Percentiles rank a stretch among this genome's conserved stretches.
These are phyloP conservation scores for Melinaea menophilus DNA, from an alignment of 2,888 invertebrate species.

Conservation along the genomic window DNA sequence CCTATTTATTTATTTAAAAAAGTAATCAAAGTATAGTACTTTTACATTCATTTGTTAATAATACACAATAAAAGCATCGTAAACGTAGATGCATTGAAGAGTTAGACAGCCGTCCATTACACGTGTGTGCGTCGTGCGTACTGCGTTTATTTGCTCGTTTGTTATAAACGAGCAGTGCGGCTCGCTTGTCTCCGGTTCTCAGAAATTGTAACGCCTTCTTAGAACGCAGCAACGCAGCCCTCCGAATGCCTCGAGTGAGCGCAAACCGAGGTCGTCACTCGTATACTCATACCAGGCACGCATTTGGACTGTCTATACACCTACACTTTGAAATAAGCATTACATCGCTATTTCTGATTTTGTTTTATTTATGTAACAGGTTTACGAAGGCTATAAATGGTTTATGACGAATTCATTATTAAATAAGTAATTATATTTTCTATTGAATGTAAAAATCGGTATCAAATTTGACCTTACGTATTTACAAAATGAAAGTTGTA, in stretches of 20 bases:
- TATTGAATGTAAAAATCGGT: neutral
- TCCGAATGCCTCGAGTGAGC: conserved; percentile 63
- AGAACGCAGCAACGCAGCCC: conserved; percentile 69
- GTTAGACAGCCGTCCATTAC: conserved; percentile 32
- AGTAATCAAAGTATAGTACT: no score
- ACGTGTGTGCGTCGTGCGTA: conserved; percentile 58
- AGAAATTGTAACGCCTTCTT: conserved; percentile 78
- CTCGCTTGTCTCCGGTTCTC: conserved; percentile 73
- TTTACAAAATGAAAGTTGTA: conserved; percentile 9
- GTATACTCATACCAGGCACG: conserved; percentile 52
- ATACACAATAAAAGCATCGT: conserved; percentile 4
- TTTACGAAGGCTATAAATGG: neutral
- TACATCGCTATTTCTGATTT: conserved; percentile 34
- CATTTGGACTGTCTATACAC: conserved; percentile 49
- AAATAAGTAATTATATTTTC: neutral
- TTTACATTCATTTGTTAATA: conserved; percentile 2
- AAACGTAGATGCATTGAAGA: conserved; percentile 11
- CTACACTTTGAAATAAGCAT: conserved; percentile 42
- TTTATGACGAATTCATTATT: neutral
- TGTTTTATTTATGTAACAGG: neutral
- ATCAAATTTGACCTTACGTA: conserved; percentile 4
- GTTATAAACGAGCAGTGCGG: conserved; percentile 62
- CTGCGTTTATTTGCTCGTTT: conserved; percentile 65
- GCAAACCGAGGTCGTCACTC: conserved; percentile 69
- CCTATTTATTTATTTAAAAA: no score